These are phyloP conservation scores for Sylvia borin DNA, from an alignment of 2,797 vertebrate genomes.

Conservation along the genomic window DNA sequence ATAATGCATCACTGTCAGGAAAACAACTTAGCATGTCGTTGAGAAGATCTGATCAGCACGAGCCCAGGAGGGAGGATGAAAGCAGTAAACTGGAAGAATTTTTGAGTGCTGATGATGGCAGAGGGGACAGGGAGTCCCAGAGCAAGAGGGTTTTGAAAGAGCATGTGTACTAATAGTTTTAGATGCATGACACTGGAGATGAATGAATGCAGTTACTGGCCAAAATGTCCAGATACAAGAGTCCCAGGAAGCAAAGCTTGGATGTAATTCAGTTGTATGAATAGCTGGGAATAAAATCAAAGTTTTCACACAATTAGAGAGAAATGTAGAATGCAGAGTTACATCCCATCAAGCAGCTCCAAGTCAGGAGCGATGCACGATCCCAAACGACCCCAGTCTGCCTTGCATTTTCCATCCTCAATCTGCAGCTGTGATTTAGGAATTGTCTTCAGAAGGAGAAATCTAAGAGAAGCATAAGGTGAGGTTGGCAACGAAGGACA, in stretches of 20 bases:
- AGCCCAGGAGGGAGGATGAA: constrained; percentile 41
- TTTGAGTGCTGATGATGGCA: constrained; percentile 56
- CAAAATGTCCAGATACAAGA: background rate
- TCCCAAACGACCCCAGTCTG: background rate
- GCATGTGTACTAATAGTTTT: constrained; percentile 20
- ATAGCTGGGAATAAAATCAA: background rate
- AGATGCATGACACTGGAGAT: constrained; percentile 16
- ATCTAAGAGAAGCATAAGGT: constrained; percentile 37
- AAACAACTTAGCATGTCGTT: constrained; percentile 56
- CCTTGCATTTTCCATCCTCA: background rate
- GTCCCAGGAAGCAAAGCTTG: background rate
- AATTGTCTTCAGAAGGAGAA: background rate
- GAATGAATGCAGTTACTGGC: background rate
- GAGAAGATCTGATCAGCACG: constrained; percentile 47
- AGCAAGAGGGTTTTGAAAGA: constrained; percentile 34
- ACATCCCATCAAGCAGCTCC: background rate
- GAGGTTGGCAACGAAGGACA: constrained; percentile 28
- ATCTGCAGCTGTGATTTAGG: background rate
- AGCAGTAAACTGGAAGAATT: constrained; percentile 57
- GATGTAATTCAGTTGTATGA: background rate
- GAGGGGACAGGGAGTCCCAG: constrained; percentile 31
- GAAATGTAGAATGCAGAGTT: background rate
- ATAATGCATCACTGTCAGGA: constrained; percentile 64
- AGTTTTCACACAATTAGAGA: background rate
- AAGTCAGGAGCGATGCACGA: background rate